Evolutionary conservation across 2,113 vertebrate genomes (phyloP), one percentile per base, ranked within the genome.

Genomic region (Dromiciops gliroides): DNA sequence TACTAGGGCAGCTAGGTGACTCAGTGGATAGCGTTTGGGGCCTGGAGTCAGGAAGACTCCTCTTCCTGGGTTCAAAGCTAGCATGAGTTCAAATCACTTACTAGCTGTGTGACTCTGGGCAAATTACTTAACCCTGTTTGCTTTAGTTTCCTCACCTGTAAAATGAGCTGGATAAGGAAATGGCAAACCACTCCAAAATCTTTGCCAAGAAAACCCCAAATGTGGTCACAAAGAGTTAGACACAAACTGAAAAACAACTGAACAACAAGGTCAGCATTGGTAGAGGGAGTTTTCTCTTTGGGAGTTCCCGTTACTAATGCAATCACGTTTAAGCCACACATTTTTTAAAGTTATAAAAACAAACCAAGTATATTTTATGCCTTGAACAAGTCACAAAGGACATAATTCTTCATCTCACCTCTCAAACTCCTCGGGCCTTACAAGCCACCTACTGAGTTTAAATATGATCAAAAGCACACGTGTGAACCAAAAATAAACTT

Each of bases 361-460:
- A 93, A 97, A 48, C 53, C 90, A 96, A 12, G 95, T 96, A 94
- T 60, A 51, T 14, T 91, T 93, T 91, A 67, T 50, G 91, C 97
- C 44, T 49, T 95, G 51, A 51, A 95, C 83, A 1, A 8, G 90
- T 37, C 89, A 37, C 89, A 92, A 89, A 56, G 94, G 26, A 90
- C 52, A 50, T 48, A 90, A 90, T 53, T 94, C 48, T 91, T 88
- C 56, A 31, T 56, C 75, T 96, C 48, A 94, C 56, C 48, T 95
- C 90, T 94, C 92, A 91, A 96, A 51, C 60, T 96, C 50, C 10
- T 96, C 67, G 93, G 94, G 92, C 37, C 94, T 93, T 47, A 47
- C 89, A 37, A 96, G 50, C 3, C 52, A 75, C 91, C 90, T 83
- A 53, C 67, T 52, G 94, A 97, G 96, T 25, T 75, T 92, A 97